These are phyloP conservation scores for Patella caerulea DNA, from an alignment of 2,888 invertebrate genomes.

Conservation along the genomic window DNA sequence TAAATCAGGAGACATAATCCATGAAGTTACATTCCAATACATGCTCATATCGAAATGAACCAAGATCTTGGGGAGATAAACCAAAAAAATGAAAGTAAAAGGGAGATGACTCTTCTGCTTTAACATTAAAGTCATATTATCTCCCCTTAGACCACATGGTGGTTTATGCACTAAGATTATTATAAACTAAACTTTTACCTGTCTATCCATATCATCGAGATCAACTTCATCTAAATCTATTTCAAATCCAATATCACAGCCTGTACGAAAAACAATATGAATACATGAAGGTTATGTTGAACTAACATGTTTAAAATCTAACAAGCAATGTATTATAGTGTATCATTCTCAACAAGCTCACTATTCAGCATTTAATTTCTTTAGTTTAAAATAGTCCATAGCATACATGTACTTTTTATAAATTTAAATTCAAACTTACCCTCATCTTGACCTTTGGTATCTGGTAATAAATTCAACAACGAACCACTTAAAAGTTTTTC, in stretches of 20 bases:
- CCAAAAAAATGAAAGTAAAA: no score
- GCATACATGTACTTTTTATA: no score
- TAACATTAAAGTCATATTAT: no score
- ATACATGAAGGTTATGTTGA: neutral
- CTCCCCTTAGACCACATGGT: no score
- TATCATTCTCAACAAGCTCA: neutral
- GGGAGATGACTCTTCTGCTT: no score
- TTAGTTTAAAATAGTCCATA: no score
- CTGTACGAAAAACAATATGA: conserved; percentile 30
- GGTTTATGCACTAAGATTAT: neutral
- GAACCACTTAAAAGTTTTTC: conserved; percentile 45
- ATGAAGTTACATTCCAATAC: no score
- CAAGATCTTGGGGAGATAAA: no score
- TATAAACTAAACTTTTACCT: conserved; percentile 19
- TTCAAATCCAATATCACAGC: conserved; percentile 47
- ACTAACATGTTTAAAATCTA: neutral
- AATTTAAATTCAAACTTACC: conserved; percentile 26
- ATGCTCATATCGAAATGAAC: no score
- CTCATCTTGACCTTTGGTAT: conserved; percentile 41
- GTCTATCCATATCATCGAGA: conserved; percentile 50
- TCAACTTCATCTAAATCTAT: conserved; percentile 55
- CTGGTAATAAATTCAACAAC: conserved; percentile 39
- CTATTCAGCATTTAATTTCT: no score
- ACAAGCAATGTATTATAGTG: neutral
- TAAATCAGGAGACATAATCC: no score